These are phyloP conservation scores for Cyanocitta stelleri DNA, from an alignment of 2,113 vertebrate species.

Conservation along the genomic window DNA sequence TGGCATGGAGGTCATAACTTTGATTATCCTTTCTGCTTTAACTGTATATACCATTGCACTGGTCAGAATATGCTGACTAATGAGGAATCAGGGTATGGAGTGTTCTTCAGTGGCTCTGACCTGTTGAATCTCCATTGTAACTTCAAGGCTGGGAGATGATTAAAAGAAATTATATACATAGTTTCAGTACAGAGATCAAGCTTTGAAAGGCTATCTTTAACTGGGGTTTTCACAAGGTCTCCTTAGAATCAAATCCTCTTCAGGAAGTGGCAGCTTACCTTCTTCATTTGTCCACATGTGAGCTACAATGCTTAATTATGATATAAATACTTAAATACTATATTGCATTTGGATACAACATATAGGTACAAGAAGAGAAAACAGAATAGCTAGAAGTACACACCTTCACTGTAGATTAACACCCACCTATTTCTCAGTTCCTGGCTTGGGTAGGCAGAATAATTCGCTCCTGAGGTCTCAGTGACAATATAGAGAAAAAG, in stretches of 20 bases:
- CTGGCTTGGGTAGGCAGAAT: neutral
- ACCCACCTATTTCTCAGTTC: neutral
- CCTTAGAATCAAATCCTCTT: neutral
- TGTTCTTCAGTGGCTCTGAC: neutral
- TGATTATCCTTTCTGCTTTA: neutral
- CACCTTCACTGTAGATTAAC: neutral
- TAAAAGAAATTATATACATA: neutral
- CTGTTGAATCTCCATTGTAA: neutral
- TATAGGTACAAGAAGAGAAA: neutral
- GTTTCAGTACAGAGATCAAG: neutral
- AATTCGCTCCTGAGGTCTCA: neutral
- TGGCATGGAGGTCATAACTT: neutral
- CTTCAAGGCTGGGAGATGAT: neutral
- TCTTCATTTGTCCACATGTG: neutral
- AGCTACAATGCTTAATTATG: neutral
- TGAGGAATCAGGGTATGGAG: neutral
- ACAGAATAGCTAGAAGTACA: neutral
- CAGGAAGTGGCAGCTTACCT: neutral
- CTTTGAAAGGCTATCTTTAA: neutral
- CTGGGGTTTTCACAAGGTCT: neutral
- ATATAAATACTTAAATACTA: neutral
- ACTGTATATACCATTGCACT: neutral
- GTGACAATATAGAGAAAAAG: neutral
- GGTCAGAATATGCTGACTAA: neutral
- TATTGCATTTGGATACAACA: neutral